These are phyloP conservation scores for Galeruca laticollis DNA, from an alignment of 2,888 invertebrate species.

Conservation along the genomic window DNA sequence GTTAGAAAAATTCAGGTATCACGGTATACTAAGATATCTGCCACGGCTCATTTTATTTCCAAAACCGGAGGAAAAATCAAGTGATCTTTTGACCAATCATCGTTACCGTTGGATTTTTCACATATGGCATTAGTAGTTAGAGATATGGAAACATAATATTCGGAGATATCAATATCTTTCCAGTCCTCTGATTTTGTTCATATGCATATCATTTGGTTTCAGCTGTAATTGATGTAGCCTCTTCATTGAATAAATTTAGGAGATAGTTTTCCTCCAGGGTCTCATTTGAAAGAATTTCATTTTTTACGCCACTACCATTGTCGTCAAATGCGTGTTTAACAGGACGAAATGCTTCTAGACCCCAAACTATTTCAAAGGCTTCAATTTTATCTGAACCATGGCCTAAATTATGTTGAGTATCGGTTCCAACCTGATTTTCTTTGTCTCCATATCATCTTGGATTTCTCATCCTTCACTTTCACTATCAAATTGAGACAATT, in stretches of 20 bases:
- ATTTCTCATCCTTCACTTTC: slow-evolving; percentile 30
- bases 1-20: background rate
- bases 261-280: slow-evolving; percentile 21
- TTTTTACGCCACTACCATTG: slow-evolving; percentile 28
- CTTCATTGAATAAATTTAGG: slow-evolving; percentile 28
- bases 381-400: slow-evolving; percentile 29
- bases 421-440: slow-evolving; percentile 24
- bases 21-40: no score
- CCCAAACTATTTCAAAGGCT: slow-evolving; percentile 27
- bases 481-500: slow-evolving; percentile 24
- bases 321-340: slow-evolving; percentile 23
- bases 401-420: slow-evolving; percentile 22
- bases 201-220: slow-evolving; percentile 30
- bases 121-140: slow-evolving; percentile 29
- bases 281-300: slow-evolving; percentile 33
- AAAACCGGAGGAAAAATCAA: background rate
- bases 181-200: slow-evolving; percentile 29
- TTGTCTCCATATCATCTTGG: slow-evolving; percentile 23
- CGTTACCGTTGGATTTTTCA: slow-evolving; percentile 9
- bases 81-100: background rate
- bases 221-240: no score
- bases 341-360: slow-evolving; percentile 20
- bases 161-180: slow-evolving; percentile 30
- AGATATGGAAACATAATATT: slow-evolving; percentile 22
- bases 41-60: background rate